Evolutionary conservation across 2,797 vertebrate genomes (phyloP), one percentile per base, ranked within the genome.

Genomic region (Meriones psammophilus): DNA sequence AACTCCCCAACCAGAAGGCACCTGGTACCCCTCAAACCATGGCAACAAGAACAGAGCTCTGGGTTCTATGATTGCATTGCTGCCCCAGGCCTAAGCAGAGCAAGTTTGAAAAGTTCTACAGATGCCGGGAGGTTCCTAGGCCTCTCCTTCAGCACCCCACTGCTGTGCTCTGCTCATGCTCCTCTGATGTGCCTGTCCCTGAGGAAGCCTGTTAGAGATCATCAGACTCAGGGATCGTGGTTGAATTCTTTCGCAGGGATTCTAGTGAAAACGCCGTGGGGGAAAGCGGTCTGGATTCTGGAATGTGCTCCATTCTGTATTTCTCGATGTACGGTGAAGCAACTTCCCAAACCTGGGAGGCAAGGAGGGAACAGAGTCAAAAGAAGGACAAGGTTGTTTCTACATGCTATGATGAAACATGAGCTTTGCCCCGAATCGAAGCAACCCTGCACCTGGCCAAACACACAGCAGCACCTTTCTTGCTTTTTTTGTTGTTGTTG

Each of bases 321-420:
- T 99, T 99, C 85, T 99, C 99, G 64, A 99, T 99, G 97, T 99
- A 99, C 7, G 99, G 99, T 56, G 98, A 94, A 92, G 99, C 99
- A 66, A 99, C 99, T 33, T 99, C 96, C 99, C 99, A 99, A 91
- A 99, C 99, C 99, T 99, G 98, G 20, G 58, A 50, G 30, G 66
- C 90, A 97, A 91, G 94, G 33, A 94, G 46, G 73, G 54, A 64
- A 62, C 76, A 97, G 93, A 64, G 96, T 39, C 18, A 28, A 60
- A 92, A 86, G 54, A 28, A 2, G 33, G 64, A 90, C 1, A 3
- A 42, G n/a, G 1, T 5, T 50, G 33, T 77, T 94, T 88, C 60
- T 58, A 30, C 28, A 30, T 0, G 10, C 18, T 26, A 4, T 54
- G 64, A 12, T 85, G 56, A 60, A 73, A 73, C 71, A 26, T 62